A percentile compares a stretch with the other conserved stretches of the same genome.
phyloP scores from a whole-genome alignment of 2,888 invertebrate genomes.

The Caradrina clavipalpis region DNA sequence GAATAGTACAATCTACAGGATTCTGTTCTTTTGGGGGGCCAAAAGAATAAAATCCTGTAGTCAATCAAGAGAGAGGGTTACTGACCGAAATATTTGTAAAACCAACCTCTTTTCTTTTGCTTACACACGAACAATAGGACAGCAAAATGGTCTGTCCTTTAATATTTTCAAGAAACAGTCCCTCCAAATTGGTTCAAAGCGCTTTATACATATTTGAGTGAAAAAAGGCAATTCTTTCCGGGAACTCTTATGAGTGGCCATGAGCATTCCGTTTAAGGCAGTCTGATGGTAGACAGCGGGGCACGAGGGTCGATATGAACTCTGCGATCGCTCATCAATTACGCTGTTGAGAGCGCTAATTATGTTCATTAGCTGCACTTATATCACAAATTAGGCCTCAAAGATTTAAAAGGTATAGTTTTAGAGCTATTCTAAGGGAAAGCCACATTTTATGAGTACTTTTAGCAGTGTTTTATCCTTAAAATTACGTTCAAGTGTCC shows the following conservation, averaged over 20 bases:
- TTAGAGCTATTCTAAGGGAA: conserved; percentile 21
- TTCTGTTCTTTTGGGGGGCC: no score
- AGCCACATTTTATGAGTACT: conserved; percentile 14
- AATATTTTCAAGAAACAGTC: conserved; percentile 41
- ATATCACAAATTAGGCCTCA: conserved; percentile 26
- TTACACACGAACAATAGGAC: conserved; percentile 31
- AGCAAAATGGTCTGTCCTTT: conserved; percentile 31
- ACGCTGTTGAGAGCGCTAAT: conserved; percentile 64
- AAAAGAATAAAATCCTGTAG: not conserved
- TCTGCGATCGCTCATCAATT: conserved; percentile 68
- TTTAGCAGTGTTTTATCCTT: conserved; percentile 18
- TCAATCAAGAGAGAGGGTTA: conserved; percentile 2
- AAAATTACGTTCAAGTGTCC: conserved; percentile 26
- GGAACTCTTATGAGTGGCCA: conserved; percentile 11
- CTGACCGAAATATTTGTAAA: conserved; percentile 23
- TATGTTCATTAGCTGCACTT: conserved; percentile 68
- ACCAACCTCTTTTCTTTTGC: conserved; percentile 46
- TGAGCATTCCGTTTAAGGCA: conserved; percentile 5
- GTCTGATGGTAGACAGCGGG: conserved; percentile 13
- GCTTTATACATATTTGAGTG: conserved; percentile 33
- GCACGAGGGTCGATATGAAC: conserved; percentile 49
- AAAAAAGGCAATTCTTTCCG: conserved; percentile 13
- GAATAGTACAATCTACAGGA: not conserved
- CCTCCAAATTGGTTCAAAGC: conserved; percentile 38
- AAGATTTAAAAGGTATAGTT: conserved; percentile 31